These are phyloP conservation scores for Melitaea athalia DNA, from an alignment of 2,888 invertebrate species.

Conservation along the genomic window DNA sequence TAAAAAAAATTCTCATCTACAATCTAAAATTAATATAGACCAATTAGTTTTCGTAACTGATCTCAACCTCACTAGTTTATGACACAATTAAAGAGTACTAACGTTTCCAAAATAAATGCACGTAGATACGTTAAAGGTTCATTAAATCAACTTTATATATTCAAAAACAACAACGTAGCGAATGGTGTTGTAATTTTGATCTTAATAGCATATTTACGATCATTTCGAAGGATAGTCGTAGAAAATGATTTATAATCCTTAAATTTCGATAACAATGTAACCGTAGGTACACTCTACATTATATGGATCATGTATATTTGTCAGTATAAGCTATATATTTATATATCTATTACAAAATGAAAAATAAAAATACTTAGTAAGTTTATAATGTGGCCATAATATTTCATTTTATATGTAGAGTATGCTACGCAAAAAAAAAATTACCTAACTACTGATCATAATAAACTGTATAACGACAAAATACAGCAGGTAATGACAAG, in stretches of 20 bases:
- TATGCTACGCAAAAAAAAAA: too few relatives aligned
- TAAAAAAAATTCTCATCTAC: too few relatives aligned
- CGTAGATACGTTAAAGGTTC: not conserved
- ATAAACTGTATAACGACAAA: too few relatives aligned
- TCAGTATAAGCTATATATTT: too few relatives aligned
- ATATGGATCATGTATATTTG: too few relatives aligned
- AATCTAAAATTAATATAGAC: not conserved
- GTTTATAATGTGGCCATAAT: too few relatives aligned
- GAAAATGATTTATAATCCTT: not conserved
- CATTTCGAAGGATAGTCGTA: slow-evolving; percentile 1
- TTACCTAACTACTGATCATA: too few relatives aligned
- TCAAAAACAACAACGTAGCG: not conserved
- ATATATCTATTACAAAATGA: too few relatives aligned
- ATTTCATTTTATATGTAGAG: too few relatives aligned
- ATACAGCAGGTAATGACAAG: too few relatives aligned
- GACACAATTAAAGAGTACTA: not conserved
- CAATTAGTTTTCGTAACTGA: not conserved
- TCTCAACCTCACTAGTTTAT: not conserved
- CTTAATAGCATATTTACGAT: not conserved
- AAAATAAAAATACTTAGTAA: too few relatives aligned
- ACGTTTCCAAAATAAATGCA: not conserved
- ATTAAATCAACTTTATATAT: not conserved
- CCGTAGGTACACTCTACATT: too few relatives aligned
- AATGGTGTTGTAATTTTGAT: slow-evolving; percentile 4
- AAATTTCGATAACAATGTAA: not conserved